phyloP scores from a whole-genome alignment of 2,888 invertebrate genomes.

The Melanotus villosus region DNA sequence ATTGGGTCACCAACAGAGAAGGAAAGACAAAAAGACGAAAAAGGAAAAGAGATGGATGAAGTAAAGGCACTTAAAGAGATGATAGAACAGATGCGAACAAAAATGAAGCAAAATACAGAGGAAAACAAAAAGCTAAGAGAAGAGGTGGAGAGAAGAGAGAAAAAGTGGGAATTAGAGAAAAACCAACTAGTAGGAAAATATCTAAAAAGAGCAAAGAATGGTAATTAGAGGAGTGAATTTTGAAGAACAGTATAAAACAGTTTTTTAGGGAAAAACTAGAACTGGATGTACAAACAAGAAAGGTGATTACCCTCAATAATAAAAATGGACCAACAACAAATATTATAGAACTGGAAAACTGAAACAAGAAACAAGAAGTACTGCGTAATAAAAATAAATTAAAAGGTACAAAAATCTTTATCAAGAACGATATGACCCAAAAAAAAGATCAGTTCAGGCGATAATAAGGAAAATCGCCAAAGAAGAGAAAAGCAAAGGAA shows the following conservation, averaged over 20 bases:
- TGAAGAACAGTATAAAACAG: neutral
- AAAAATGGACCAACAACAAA: neutral
- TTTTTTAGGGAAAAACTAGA: neutral
- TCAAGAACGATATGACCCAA: neutral
- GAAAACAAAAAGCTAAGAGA: too few species aligned
- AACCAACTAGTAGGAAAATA: too few species aligned
- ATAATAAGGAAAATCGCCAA: too few species aligned
- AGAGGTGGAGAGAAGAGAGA: too few species aligned
- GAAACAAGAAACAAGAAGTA: neutral
- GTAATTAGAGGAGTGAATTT: neutral
- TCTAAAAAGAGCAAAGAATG: neutral
- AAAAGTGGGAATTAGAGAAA: too few species aligned
- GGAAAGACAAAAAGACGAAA: too few species aligned
- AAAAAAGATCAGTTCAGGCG: neutral
- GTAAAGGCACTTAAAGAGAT: too few species aligned
- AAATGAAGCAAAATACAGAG: too few species aligned
- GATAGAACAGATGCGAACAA: too few species aligned
- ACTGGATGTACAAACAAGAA: neutral
- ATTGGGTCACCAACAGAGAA: too few species aligned
- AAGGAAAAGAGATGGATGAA: too few species aligned
- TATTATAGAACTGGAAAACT: neutral
- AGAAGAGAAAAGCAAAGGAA: neutral
- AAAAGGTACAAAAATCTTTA: too few species aligned
- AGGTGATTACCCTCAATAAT: neutral
- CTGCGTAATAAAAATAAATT: neutral